phyloP scores from a whole-genome alignment of 1,140 invertebrate genomes.

The Musca domestica region DNA sequence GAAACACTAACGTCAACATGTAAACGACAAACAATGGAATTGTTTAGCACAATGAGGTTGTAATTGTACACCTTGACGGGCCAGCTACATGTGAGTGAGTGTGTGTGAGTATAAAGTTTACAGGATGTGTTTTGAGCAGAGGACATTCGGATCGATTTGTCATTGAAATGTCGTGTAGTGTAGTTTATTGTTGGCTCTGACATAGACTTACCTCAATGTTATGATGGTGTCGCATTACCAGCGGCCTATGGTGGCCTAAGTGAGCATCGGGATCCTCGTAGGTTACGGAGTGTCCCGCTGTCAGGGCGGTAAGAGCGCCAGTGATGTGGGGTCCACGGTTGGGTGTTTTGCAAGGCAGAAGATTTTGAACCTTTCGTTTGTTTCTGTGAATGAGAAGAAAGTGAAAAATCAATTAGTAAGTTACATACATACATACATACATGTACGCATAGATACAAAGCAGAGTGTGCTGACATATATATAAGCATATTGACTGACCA shows the following conservation, averaged over 20 bases:
- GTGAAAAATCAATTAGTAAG: no score
- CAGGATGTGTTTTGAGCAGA: not conserved
- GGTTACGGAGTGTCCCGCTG: slow-evolving; percentile 53
- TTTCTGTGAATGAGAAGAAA: slow-evolving; percentile 59
- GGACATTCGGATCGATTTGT: not conserved
- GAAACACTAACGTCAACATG: not conserved
- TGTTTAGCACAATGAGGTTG: no score
- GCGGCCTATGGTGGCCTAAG: slow-evolving; percentile 47
- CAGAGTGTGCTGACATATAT: no score
- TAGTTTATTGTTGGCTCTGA: not conserved
- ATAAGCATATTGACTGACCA: no score
- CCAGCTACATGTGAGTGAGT: not conserved
- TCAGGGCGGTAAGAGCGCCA: slow-evolving; percentile 44
- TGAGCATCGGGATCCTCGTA: slow-evolving; percentile 63
- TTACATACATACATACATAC: no score
- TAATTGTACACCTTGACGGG: not conserved
- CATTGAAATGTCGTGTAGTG: not conserved
- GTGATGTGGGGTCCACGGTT: slow-evolving; percentile 58
- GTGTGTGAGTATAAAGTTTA: not conserved
- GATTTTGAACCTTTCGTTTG: slow-evolving; percentile 70
- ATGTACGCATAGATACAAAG: no score
- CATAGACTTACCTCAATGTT: slow-evolving; percentile 49
- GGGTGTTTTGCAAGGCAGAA: slow-evolving; percentile 68
- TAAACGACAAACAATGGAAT: no score
- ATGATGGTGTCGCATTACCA: slow-evolving; percentile 51